Evolutionary conservation across 2,888 invertebrate species (phyloP), one percentile per base, ranked within the genome.

Genomic region (Phengaris alcon): DNA sequence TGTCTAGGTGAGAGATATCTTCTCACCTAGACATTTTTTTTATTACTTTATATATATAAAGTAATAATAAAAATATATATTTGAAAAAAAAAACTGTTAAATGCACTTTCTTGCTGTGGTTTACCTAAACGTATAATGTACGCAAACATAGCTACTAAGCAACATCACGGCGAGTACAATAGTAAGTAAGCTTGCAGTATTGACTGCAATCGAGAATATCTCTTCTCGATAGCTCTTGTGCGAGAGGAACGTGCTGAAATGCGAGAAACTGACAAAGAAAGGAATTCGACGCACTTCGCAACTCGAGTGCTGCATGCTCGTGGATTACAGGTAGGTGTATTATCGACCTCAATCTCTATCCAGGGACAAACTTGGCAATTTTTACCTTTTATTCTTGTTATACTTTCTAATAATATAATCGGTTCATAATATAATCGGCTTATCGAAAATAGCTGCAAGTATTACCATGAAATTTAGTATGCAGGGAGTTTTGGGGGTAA

Each of bases 241-340:
- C 73, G 69, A 51, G 57, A 69, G 57, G 75, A 68, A 78, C 77
- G 76, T 78, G 77, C 76, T 76, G 74, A 78, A 74, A 77, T 77
- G 74, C 74, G 73, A 72, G 72, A 72, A 46, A 75, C 46, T 52
- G 54, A 55, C 69, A 75, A 69, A 75, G 55, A 75, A 64, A 75
- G 77, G 77, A 78, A 80, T 80, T 76, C 76, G 74, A 74, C 74
- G 64, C 54, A 72, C 73, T 51, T 76, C 68, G 15, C 73, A 13
- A 13, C 35, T 64, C 64, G 35, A 35, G 64, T 44, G 64, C 12
- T 15, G 64, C 35, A 59, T 15, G 64, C 64, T 52, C 12, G 35
- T 35, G 35, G 64, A 64, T 64, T 35, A 64, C 64, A 35, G 64
- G 64, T 64, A 52, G 4, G 35, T 35, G 35, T 22, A 22, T 64